Evolutionary conservation across 2,797 vertebrate genomes (phyloP), one percentile per base, ranked within the genome.

Genomic region (Rhabdomys pumilio): DNA sequence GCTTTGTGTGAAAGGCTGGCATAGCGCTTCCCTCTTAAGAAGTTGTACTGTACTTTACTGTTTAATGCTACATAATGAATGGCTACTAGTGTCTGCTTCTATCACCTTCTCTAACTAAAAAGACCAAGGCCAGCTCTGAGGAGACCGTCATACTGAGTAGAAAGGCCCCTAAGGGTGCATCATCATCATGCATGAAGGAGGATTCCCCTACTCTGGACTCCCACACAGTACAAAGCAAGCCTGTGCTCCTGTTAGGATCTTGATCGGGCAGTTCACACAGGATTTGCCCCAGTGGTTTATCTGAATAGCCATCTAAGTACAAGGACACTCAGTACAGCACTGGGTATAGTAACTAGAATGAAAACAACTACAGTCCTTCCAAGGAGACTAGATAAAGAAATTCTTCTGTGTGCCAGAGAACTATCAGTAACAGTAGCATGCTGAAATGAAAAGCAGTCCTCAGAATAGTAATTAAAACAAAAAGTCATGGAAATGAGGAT

Each of bases 21-120:
- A 92, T 12, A 93, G 79, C 55, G 1, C 89, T 93, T 80, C 90
- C 57, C 94, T 59, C 75, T 85, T 94, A 77, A 86, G 89, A 22
- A 79, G 0, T 63, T 83, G 53, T 8, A 55, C 59, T 82, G 10
- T 83, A 22, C 2, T 81, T 77, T 77, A 38, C 59, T 76, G 22
- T 82, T 90, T 55, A 89, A 55, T 44, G 2, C 41, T 59, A 83
- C 31, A 47, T 73, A 12, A 86, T 22, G 59, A 83, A 29, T 67
- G 22, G 1, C 88, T 89, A 50, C 83, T 65, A 84, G 57, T 90
- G 38, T 84, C 59, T 83, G 2, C 55, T 89, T 94, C 92, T 83
- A 3, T 76, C 67, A 83, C 29, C 82, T 92, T 24, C 57, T 34
- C 22, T 93, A 69, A 76, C 31, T 38, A 26, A 84, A 63, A 53